Percentiles rank a stretch among this genome's conserved stretches.
phyloP scores from a whole-genome alignment of 1,140 invertebrate genomes.

The Procambarus clarkii region DNA sequence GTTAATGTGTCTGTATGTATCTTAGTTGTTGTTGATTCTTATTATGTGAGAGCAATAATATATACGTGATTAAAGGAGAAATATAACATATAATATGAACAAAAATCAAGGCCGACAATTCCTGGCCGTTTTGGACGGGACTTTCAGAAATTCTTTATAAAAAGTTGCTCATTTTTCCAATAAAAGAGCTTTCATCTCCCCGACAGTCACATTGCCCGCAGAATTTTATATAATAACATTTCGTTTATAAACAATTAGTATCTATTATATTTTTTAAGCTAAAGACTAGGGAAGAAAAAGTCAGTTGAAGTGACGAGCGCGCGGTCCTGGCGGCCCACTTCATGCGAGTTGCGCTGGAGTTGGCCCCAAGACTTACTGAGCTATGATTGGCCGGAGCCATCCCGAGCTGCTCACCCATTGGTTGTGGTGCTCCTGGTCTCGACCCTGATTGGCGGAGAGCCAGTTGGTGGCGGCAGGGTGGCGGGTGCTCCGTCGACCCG shows the following conservation, averaged over 20 bases:
- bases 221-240: neutral
- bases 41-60: neutral
- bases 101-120: neutral
- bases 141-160: neutral
- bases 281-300: neutral
- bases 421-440: slow-evolving; percentile 29
- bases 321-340: slow-evolving; percentile 14
- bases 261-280: slow-evolving; percentile 1
- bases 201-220: neutral
- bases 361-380: slow-evolving; percentile 32
- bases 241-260: slow-evolving; percentile 1
- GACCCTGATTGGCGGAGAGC: slow-evolving; percentile 40
- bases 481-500: neutral
- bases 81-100: neutral
- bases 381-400: slow-evolving; percentile 29
- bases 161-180: neutral
- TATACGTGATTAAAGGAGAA: neutral
- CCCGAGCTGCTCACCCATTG: slow-evolving; percentile 42
- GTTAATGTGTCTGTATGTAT: no score
- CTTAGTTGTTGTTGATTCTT: neutral
- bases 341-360: slow-evolving; percentile 59
- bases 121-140: neutral
- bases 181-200: neutral
- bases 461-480: slow-evolving; percentile 39
- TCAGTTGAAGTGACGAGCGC: neutral